A percentile compares a stretch with the other conserved stretches of the same genome.
Evolutionary conservation across 2,113 vertebrate genomes (phyloP).

Genomic region (Thamnaconus septentrionalis): DNA sequence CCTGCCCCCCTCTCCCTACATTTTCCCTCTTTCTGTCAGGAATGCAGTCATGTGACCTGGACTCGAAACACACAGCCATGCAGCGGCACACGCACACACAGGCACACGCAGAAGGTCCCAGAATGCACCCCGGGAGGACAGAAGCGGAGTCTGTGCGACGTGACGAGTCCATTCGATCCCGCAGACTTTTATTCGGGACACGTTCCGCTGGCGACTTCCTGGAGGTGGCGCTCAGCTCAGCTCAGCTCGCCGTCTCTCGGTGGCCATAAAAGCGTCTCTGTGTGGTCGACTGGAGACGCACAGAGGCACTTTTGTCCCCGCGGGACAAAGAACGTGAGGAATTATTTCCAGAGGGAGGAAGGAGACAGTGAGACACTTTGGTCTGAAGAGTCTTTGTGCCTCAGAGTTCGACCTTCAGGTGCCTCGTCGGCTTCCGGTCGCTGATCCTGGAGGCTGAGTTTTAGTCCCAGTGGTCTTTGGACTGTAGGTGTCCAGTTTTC

Average conservation of each 20-base stretch:
- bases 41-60: conserved; percentile 45
- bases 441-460: neutral
- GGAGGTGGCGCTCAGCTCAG: conserved; percentile 8
- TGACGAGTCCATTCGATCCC: neutral
- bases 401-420: too few relatives aligned
- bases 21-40: conserved; percentile 6
- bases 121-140: neutral
- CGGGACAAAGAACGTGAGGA: conserved; percentile 2
- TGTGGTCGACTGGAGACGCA: conserved; percentile 16
- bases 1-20: too few relatives aligned
- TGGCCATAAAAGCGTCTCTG: conserved; percentile 23
- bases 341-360: conserved; percentile 9
- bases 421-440: neutral
- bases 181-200: neutral
- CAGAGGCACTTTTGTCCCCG: conserved; percentile 42
- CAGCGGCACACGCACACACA: conserved; percentile 7
- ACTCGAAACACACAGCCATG: conserved; percentile 16
- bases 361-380: neutral
- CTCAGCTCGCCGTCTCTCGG: neutral
- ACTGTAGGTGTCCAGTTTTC: too few relatives aligned
- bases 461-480: too few relatives aligned
- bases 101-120: neutral
- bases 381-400: neutral
- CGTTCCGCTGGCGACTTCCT: neutral
- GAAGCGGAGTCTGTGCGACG: neutral